A percentile compares a stretch with the other conserved stretches of the same genome.
phyloP scores from a whole-genome alignment of 2,888 invertebrate genomes.

The Nemapogon koenigi region DNA sequence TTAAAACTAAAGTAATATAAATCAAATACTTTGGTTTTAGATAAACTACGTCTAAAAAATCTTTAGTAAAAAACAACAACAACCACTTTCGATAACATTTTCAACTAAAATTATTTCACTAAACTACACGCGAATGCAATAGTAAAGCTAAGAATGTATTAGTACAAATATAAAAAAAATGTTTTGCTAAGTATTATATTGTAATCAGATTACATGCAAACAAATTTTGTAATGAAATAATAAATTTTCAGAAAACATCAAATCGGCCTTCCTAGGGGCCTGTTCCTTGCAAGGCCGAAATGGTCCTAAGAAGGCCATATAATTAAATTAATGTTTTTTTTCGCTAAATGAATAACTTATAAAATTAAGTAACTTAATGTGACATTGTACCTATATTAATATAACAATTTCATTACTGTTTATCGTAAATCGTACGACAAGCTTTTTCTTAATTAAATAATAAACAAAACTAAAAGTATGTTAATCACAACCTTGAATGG shows the following conservation, averaged over 20 bases:
- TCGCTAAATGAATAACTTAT: too few species aligned
- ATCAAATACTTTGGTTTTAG: conserved; percentile 13
- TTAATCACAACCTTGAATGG: too few species aligned
- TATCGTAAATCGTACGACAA: too few species aligned
- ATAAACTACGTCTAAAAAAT: conserved; percentile 11
- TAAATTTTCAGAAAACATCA: too few species aligned
- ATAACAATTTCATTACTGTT: too few species aligned
- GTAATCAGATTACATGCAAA: conserved; percentile 5
- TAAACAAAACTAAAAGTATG: too few species aligned
- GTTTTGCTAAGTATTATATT: conserved; percentile 8
- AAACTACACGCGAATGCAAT: conserved; percentile 11
- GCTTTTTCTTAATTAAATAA: too few species aligned
- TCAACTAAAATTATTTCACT: conserved; percentile 12
- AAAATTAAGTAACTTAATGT: too few species aligned
- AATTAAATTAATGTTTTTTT: too few species aligned
- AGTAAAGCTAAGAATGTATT: conserved; percentile 13
- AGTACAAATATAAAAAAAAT: conserved; percentile 15
- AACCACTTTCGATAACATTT: conserved; percentile 11
- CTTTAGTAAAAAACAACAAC: conserved; percentile 5
- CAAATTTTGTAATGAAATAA: too few species aligned
- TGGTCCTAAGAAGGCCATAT: conserved; percentile 16
- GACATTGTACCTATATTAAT: too few species aligned
- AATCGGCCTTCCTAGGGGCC: conserved; percentile 16
- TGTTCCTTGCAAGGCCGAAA: conserved; percentile 17
- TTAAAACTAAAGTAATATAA: conserved; percentile 16